Evolutionary conservation across 1,140 invertebrate species (phyloP).

Genomic region (Pseudomyrmex flavicornis): DNA sequence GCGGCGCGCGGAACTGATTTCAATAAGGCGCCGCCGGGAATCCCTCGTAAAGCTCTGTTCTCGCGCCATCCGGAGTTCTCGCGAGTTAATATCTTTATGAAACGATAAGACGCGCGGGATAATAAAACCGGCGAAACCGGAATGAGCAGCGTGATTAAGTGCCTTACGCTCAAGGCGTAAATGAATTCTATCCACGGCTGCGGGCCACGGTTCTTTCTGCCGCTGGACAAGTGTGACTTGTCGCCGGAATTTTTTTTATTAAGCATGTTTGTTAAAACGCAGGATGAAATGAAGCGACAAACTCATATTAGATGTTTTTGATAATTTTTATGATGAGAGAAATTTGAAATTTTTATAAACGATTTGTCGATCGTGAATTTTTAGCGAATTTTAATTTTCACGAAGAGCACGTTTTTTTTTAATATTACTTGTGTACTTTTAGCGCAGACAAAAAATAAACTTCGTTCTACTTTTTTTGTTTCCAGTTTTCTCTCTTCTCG

Average conservation of each 20-base stretch:
- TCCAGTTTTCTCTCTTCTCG: background rate
- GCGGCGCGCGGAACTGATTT: conserved; percentile 56
- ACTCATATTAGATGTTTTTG: background rate
- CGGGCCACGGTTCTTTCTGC: background rate
- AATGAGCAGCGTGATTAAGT: conserved; percentile 65
- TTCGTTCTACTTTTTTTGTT: background rate
- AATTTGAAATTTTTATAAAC: background rate
- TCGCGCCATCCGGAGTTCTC: conserved; percentile 50
- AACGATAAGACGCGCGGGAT: conserved; percentile 66
- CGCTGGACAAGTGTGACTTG: background rate
- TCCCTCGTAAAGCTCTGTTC: conserved; percentile 63
- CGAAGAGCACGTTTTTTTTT: background rate
- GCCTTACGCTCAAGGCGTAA: conserved; percentile 55
- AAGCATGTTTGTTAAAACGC: background rate
- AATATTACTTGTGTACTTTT: background rate
- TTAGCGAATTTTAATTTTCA: background rate
- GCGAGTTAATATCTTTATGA: conserved; percentile 72
- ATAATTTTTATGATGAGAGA: background rate
- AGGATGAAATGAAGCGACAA: background rate
- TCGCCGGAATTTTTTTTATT: conserved; percentile 3
- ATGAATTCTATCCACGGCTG: conserved; percentile 57
- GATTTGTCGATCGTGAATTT: background rate
- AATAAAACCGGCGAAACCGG: conserved; percentile 68
- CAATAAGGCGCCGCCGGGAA: conserved; percentile 65
- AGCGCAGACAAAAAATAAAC: background rate